phyloP scores from a whole-genome alignment of 2,113 vertebrate species.

The Limnothrissa miodon region DNA sequence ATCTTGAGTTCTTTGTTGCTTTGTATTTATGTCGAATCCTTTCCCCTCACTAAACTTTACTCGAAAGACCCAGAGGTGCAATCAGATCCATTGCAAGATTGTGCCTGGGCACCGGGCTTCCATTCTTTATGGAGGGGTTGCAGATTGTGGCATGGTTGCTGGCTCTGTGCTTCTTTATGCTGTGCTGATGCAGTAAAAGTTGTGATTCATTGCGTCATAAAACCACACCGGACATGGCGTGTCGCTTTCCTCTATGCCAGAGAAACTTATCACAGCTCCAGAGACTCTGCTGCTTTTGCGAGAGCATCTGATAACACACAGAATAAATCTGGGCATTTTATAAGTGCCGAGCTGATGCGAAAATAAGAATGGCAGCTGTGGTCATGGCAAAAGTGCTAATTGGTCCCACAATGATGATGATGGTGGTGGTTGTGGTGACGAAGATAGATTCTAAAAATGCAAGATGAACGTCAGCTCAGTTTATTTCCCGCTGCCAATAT shows the following conservation, averaged over 20 bases:
- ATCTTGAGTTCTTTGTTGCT: conserved; percentile 13
- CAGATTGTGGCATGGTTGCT: conserved; percentile 10
- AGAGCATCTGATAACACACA: conserved; percentile 13
- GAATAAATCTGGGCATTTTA: conserved; percentile 9
- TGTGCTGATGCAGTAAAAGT: conserved; percentile 17
- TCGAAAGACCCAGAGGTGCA: conserved; percentile 13
- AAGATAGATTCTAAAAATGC: neutral
- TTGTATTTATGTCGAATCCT: conserved; percentile 10
- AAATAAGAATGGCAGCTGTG: conserved; percentile 11
- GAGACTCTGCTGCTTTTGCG: neutral
- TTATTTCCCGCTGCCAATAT: neutral
- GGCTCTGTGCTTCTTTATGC: conserved; percentile 25
- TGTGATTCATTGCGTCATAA: conserved; percentile 13
- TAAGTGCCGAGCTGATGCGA: neutral
- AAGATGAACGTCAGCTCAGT: neutral
- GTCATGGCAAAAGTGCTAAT: neutral
- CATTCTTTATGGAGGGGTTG: conserved; percentile 20
- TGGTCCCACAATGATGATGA: neutral
- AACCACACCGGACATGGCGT: conserved; percentile 9
- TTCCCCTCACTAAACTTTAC: conserved; percentile 17
- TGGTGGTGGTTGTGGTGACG: neutral
- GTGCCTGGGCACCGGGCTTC: neutral
- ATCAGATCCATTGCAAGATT: conserved; percentile 16
- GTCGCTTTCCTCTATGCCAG: neutral
- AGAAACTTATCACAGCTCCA: conserved; percentile 2